Conservation (phyloP, 2,113 vertebrate genomes). For the Epinephelus lanceolatus region DNA sequence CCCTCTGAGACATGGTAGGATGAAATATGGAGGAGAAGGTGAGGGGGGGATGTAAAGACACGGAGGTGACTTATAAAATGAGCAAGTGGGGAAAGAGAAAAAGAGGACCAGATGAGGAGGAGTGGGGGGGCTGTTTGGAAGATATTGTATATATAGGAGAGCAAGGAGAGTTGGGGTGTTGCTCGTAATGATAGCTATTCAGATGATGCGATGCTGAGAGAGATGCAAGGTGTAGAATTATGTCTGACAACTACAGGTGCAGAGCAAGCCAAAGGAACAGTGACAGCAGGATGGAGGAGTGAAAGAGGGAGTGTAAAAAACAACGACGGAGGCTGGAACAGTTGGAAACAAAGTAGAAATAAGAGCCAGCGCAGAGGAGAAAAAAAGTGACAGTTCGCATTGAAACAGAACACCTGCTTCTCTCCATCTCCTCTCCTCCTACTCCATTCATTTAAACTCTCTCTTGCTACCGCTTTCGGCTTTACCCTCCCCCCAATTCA, state of each 20-base stretch:
- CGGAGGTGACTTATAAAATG: constrained; percentile 32
- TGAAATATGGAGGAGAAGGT: not conserved
- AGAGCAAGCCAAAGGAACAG: constrained; percentile 29
- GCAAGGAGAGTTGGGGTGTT: constrained; percentile 4
- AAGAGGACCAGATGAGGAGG: not conserved
- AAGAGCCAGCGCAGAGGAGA: constrained; percentile 8
- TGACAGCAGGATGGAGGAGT: constrained; percentile 23
- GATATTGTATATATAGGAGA: not conserved
- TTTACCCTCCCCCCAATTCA: constrained; percentile 7
- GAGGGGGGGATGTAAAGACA: not conserved
- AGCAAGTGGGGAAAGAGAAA: not conserved
- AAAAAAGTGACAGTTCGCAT: constrained; percentile 3
- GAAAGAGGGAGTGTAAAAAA: constrained; percentile 4
- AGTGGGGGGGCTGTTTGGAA: not conserved
- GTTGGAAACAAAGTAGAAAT: constrained; percentile 14
- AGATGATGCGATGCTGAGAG: constrained; percentile 37
- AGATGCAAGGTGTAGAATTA: constrained; percentile 47
- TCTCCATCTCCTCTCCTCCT: constrained; percentile 7
- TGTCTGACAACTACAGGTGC: constrained; percentile 61
- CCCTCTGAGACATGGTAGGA: not conserved
- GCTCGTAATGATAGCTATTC: constrained; percentile 60
- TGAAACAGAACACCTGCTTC: constrained; percentile 22
- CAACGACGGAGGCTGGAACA: constrained; percentile 5
- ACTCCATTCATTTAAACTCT: constrained; percentile 15
- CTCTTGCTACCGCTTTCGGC: not conserved